Conservation (phyloP, 1,140 invertebrate genomes). For the Artemia franciscana region DNA sequence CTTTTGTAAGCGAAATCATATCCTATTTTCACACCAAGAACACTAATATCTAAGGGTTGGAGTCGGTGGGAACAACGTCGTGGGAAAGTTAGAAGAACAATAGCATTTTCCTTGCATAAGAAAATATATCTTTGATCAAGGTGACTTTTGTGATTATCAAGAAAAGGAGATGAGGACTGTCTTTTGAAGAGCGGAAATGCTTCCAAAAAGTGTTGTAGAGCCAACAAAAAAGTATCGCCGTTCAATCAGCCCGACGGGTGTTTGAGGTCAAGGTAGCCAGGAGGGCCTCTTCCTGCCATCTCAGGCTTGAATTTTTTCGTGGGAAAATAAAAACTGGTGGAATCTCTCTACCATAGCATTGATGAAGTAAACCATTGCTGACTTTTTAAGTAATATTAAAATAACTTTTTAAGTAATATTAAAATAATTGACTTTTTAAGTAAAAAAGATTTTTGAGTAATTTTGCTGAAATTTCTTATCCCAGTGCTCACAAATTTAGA, state of each 20-base stretch:
- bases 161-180: constrained; percentile 12
- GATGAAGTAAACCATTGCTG: constrained; percentile 19
- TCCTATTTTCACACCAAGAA: too few relatives aligned
- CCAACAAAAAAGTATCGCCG: constrained; percentile 11
- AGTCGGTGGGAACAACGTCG: too few relatives aligned
- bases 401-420: too few relatives aligned
- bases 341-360: constrained; percentile 18
- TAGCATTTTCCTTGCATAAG: constrained; percentile 33
- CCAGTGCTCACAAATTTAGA: too few relatives aligned
- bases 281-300: constrained; percentile 20
- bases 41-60: too few relatives aligned
- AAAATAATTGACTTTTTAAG: too few relatives aligned
- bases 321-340: constrained; percentile 23
- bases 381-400: too few relatives aligned
- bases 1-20: too few relatives aligned
- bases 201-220: constrained; percentile 19
- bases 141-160: constrained; percentile 13
- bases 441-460: too few relatives aligned
- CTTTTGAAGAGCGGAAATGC: constrained; percentile 12
- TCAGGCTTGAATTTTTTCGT: constrained; percentile 19
- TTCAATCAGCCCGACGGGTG: constrained; percentile 16
- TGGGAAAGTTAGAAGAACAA: constrained; percentile 15
- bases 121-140: constrained; percentile 10
- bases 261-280: constrained; percentile 13
- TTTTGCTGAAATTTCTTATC: too few relatives aligned